Evolutionary conservation across 1,140 invertebrate species (phyloP), one percentile per base, ranked within the genome.

Genomic region (Caenorhabditis inopinata): DNA sequence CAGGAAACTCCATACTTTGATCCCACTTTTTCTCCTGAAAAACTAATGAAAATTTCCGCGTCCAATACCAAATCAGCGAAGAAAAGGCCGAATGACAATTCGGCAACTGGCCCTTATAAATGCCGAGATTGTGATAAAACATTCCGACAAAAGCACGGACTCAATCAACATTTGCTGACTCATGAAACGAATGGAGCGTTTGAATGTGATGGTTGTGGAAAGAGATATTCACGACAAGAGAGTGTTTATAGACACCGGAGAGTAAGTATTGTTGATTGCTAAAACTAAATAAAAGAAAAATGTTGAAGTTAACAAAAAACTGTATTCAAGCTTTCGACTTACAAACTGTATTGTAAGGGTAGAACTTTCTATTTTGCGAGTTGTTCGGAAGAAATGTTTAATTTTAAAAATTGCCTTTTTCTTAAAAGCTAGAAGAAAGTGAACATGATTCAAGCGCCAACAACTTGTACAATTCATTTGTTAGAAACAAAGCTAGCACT

Each of bases 211-310:
- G 58, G 32, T 0, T 68, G 58, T 68, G 58, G 58, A 7, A 68
- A 68, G 32, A n/a, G 58, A 68, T 68, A 68, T 68, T 68, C 58
- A 18, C n/a, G 58, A n/a, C 58, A 68, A 16, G 58, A 68, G 32
- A 68, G 58, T 38, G 58, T 68, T 38, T 42, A 68, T 68, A 35
- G 58, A 12, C 58, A 68, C 38, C 58, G 38, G n/a, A 68, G 58
- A n/a, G 58, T 68, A 9, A 68, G 53, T 11, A 32, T 7, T 7
- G 5, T 42, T 14, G 38, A 42, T 42, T 42, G 5, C 14, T 42
- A 42, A 7, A 42, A 42, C 5, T 7, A 42, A 7, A 42, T 42
- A 42, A 42, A 42, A 42, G 5, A 42, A 42, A 42, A 42, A 42
- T 14, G 38, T 42, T 42, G n/a, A n/a, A n/a, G n/a, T n/a, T n/a